A percentile compares a stretch with the other conserved stretches of the same genome.
phyloP scores from a whole-genome alignment of 2,888 invertebrate genomes.

The Dromius quadrimaculatus region DNA sequence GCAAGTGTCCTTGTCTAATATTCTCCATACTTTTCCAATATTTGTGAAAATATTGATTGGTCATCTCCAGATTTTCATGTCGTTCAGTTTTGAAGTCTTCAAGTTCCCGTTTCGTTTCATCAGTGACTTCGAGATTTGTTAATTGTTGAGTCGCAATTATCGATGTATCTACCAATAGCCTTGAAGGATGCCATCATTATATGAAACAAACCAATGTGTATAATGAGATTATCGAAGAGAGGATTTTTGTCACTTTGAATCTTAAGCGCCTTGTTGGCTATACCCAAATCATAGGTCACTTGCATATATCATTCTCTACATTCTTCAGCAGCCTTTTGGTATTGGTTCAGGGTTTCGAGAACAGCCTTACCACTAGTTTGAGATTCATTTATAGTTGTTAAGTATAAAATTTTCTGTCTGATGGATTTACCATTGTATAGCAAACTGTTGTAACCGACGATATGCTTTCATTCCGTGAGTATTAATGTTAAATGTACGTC shows the following conservation, averaged over 20 bases:
- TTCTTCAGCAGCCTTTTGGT: slow-evolving; percentile 54
- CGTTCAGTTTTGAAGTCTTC: slow-evolving; percentile 44
- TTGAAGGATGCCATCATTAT: slow-evolving; percentile 60
- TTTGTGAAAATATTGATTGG: too few relatives aligned
- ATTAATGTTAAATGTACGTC: slow-evolving; percentile 53
- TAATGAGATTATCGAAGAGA: slow-evolving; percentile 49
- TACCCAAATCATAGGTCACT: slow-evolving; percentile 55
- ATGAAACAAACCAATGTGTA: slow-evolving; percentile 62
- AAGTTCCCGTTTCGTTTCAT: not conserved
- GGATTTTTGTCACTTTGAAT: slow-evolving; percentile 53
- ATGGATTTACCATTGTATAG: slow-evolving; percentile 54
- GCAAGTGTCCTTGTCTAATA: not conserved
- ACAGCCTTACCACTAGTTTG: slow-evolving; percentile 53
- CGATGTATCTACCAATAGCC: slow-evolving; percentile 59
- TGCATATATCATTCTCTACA: slow-evolving; percentile 52
- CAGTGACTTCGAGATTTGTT: slow-evolving; percentile 55
- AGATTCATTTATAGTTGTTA: slow-evolving; percentile 53
- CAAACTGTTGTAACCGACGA: slow-evolving; percentile 57
- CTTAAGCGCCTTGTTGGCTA: slow-evolving; percentile 48
- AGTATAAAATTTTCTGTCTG: slow-evolving; percentile 57
- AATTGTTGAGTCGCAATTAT: slow-evolving; percentile 57
- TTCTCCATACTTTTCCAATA: not conserved
- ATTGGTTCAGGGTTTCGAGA: slow-evolving; percentile 55
- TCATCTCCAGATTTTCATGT: too few relatives aligned
- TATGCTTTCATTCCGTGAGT: not conserved